These are phyloP conservation scores for Clarias batrachus DNA, from an alignment of 2,113 vertebrate species.

Conservation along the genomic window DNA sequence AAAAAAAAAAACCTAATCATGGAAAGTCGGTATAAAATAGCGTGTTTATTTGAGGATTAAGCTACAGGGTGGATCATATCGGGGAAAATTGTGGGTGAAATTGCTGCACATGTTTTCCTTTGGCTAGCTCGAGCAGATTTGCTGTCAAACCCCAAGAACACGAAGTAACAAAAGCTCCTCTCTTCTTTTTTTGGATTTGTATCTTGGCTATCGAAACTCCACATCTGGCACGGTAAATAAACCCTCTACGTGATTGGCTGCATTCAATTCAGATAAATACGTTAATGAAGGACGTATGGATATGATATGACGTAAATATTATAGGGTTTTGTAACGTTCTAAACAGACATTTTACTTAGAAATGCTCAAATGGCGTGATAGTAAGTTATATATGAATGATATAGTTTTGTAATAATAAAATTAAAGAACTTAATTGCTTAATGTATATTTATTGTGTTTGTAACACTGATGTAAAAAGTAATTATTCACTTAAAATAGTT, in stretches of 20 bases:
- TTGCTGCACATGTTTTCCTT: slow-evolving; percentile 17
- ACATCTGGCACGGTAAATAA: neutral
- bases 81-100: slow-evolving; percentile 25
- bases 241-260: neutral
- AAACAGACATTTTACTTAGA: neutral
- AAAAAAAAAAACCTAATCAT: neutral
- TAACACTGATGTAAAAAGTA: neutral
- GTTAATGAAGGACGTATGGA: neutral
- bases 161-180: slow-evolving; percentile 20
- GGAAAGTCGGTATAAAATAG: neutral
- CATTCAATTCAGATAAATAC: neutral
- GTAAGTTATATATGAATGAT: neutral
- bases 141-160: slow-evolving; percentile 12
- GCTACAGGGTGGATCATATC: slow-evolving; percentile 28
- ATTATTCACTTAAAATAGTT: neutral
- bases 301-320: neutral
- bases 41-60: slow-evolving; percentile 3
- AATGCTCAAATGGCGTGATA: neutral
- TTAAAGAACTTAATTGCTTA: neutral
- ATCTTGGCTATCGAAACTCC: slow-evolving; percentile 8
- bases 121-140: slow-evolving; percentile 14
- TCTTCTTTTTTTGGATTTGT: slow-evolving; percentile 24
- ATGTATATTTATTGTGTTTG: neutral
- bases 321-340: neutral
- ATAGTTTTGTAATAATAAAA: neutral